Percentiles rank a stretch among this genome's conserved stretches.
Conservation (phyloP, 2,888 invertebrate species). For the Lymantria monacha region DNA sequence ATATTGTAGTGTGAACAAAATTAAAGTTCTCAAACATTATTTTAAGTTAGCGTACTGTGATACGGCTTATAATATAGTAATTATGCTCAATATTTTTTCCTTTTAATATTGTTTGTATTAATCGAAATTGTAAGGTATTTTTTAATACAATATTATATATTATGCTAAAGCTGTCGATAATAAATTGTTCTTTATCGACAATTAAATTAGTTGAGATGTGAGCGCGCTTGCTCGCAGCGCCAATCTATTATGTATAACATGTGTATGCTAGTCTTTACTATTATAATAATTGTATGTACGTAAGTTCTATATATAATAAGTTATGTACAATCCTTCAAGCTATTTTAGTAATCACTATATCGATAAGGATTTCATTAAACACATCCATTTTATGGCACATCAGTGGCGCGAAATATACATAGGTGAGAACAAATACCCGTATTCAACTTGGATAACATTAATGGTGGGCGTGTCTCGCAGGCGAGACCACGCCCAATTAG, state of each 20-base stretch:
- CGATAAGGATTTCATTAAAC: slow-evolving; percentile 40
- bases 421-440: slow-evolving; percentile 5
- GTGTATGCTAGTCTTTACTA: slow-evolving; percentile 81
- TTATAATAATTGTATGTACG: slow-evolving; percentile 61
- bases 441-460: not conserved
- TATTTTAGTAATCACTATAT: slow-evolving; percentile 60
- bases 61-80: slow-evolving; percentile 68
- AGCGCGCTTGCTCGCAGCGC: not conserved
- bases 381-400: not conserved
- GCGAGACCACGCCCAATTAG: slow-evolving; percentile 4
- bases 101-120: slow-evolving; percentile 51
- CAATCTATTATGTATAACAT: slow-evolving; percentile 43
- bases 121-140: slow-evolving; percentile 47
- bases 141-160: slow-evolving; percentile 36
- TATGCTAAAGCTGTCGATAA: slow-evolving; percentile 27
- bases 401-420: not conserved
- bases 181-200: slow-evolving; percentile 16
- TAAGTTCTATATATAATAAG: slow-evolving; percentile 58
- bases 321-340: slow-evolving; percentile 46
- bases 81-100: slow-evolving; percentile 71
- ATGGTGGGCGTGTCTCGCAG: not conserved
- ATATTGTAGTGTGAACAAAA: not conserved
- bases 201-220: slow-evolving; percentile 5
- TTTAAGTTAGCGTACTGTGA: slow-evolving; percentile 77
- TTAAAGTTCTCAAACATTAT: slow-evolving; percentile 19